Conservation (phyloP, 2,113 vertebrate species). For the Anser cygnoides region DNA sequence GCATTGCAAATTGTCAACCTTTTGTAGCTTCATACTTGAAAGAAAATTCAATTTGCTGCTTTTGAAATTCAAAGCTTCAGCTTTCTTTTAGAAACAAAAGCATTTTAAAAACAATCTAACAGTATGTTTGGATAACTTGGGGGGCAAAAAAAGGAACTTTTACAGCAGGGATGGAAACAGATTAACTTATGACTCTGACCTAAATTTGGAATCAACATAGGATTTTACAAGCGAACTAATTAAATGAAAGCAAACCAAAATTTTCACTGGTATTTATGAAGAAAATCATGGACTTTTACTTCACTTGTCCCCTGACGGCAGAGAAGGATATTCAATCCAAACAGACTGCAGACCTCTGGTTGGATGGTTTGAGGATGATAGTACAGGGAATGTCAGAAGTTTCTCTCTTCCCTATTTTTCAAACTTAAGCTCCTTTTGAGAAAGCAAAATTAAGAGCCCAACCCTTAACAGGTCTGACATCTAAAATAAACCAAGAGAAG, state of each 20-base stretch:
- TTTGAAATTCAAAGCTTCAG: background rate
- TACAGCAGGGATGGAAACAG: background rate
- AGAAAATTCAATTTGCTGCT: background rate
- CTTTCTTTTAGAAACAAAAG: background rate
- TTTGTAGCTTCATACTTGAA: background rate
- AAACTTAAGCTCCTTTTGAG: background rate
- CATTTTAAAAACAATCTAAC: background rate
- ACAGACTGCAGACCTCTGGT: background rate
- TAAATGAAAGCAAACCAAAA: background rate
- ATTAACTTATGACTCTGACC: background rate
- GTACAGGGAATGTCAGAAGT: background rate
- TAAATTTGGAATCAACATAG: background rate
- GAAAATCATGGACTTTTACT: background rate
- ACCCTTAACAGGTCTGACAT: fast-evolving
- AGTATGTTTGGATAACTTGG: background rate
- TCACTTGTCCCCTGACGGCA: background rate
- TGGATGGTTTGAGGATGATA: background rate
- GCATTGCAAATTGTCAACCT: background rate
- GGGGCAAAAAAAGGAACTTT: background rate
- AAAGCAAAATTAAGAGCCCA: background rate
- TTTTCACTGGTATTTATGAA: background rate
- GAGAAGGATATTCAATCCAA: background rate
- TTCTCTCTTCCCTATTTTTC: background rate
- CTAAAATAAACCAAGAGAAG: background rate
- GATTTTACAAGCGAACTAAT: background rate